Percentiles rank a stretch among this genome's conserved stretches.
Evolutionary conservation across 2,113 vertebrate genomes (phyloP).

Genomic region (Zosterops japonicus): DNA sequence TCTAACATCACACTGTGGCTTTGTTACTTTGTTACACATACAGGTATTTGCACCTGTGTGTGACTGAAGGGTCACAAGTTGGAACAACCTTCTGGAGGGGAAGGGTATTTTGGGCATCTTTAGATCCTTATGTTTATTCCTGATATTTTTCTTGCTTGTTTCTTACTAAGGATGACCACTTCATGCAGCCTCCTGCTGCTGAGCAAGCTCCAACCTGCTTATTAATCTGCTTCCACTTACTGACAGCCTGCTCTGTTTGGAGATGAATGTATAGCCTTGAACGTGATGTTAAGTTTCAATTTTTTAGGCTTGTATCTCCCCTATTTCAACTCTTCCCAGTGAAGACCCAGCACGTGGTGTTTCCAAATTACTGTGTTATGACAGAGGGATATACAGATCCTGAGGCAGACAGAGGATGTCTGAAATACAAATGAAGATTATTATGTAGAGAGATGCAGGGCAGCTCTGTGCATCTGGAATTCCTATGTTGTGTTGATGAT

Average conservation of each 20-base stretch:
- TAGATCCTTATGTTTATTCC: background rate
- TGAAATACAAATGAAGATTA: background rate
- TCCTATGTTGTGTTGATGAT: background rate
- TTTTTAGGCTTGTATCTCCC: background rate
- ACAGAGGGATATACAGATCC: background rate
- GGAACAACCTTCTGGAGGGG: background rate
- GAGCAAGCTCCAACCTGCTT: background rate
- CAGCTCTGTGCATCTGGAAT: background rate
- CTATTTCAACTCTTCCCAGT: background rate
- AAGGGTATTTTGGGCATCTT: background rate
- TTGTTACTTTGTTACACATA: no score
- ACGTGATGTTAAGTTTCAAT: background rate
- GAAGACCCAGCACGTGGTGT: background rate
- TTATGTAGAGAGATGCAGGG: background rate
- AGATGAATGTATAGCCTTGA: background rate
- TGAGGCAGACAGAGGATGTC: background rate
- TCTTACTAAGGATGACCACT: background rate
- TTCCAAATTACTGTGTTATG: background rate
- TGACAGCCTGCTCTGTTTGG: background rate
- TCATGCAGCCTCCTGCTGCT: background rate
- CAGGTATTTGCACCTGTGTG: background rate
- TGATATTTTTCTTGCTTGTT: background rate
- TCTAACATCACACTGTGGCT: fast-evolving
- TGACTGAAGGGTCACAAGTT: background rate
- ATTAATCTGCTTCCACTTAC: background rate